Evolutionary conservation across 2,888 invertebrate species (phyloP).

Genomic region (Mantis religiosa): DNA sequence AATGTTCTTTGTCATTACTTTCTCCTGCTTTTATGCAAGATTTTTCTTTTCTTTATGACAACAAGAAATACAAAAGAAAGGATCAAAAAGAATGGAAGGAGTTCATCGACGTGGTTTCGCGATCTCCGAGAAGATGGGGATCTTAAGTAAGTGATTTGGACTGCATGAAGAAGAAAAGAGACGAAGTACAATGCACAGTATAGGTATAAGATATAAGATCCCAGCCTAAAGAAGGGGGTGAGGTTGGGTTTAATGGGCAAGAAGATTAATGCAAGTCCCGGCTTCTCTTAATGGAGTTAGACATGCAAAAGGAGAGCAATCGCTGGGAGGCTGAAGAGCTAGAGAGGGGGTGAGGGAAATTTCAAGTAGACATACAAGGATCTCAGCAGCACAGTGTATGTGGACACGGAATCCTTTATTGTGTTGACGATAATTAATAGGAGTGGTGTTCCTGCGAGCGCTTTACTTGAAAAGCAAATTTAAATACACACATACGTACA

Average conservation of each 20-base stretch:
- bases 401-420: not conserved
- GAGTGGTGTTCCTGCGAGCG: not conserved
- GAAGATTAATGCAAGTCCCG: conserved; percentile 15
- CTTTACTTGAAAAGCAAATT: not conserved
- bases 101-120: not conserved
- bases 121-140: not conserved
- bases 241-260: conserved; percentile 9
- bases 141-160: conserved; percentile 1
- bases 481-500: not conserved
- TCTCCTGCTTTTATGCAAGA: not conserved
- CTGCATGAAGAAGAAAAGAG: not conserved
- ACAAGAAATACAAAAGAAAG: not conserved
- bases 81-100: not conserved
- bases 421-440: conserved; percentile 28
- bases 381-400: not conserved
- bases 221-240: not conserved
- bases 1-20: not conserved
- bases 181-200: not conserved
- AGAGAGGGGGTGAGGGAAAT: not conserved
- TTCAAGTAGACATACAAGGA: conserved; percentile 18
- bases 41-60: not conserved
- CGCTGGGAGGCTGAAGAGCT: not conserved
- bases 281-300: conserved; percentile 26
- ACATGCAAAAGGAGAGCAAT: conserved; percentile 23
- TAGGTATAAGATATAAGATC: not conserved